Conservation (phyloP, 2,888 invertebrate species). For the Diabrotica balteata region DNA sequence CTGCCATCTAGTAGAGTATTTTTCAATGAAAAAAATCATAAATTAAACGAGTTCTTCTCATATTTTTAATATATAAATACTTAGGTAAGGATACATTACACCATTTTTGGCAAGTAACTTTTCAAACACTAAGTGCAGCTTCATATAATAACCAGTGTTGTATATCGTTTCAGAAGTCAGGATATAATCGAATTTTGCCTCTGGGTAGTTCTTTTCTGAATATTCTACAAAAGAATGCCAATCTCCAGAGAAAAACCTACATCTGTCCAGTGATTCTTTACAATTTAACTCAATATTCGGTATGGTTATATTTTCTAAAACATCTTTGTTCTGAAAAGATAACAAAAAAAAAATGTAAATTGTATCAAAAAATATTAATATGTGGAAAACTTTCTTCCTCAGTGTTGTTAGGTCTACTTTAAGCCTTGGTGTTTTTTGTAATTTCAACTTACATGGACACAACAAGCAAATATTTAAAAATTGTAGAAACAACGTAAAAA, state of each 20-base stretch:
- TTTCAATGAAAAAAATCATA: constrained; percentile 23
- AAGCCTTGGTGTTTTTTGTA: too few relatives aligned
- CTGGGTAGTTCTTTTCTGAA: constrained; percentile 53
- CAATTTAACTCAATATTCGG: constrained; percentile 79
- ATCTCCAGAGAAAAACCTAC: constrained; percentile 72
- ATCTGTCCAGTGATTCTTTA: constrained; percentile 57
- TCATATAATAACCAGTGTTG: constrained; percentile 79
- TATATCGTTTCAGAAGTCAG: constrained; percentile 95
- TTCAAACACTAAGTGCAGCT: constrained; percentile 75
- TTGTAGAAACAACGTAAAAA: too few relatives aligned
- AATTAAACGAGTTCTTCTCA: not conserved
- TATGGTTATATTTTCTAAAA: constrained; percentile 79
- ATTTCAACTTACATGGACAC: too few relatives aligned
- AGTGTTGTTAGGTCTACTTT: too few relatives aligned
- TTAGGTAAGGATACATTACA: constrained; percentile 65
- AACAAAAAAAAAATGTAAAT: too few relatives aligned
- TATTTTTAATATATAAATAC: not conserved
- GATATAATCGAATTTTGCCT: constrained; percentile 79
- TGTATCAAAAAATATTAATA: too few relatives aligned
- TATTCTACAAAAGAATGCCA: constrained; percentile 65
- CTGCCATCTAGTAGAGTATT: not conserved
- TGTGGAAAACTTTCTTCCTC: too few relatives aligned
- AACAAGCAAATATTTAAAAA: too few relatives aligned
- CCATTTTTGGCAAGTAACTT: constrained; percentile 70
- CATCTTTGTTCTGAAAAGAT: constrained; percentile 80